Base-by-base conservation (phyloP, 2,888 invertebrate genomes). In the Pollenia griseotomentosa region DNA sequence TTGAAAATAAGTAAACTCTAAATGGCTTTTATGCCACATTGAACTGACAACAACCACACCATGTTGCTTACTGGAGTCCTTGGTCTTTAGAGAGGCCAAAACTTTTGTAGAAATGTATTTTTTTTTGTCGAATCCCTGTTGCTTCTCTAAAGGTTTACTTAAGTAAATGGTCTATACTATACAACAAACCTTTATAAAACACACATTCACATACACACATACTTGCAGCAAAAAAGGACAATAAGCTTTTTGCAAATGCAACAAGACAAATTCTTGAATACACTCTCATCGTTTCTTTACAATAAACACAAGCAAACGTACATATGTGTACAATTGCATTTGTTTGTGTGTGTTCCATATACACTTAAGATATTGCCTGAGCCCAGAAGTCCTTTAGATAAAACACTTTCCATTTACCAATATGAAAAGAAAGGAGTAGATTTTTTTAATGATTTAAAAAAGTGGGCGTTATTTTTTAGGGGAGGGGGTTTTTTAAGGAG, bases 141-240 rank as follows among this genome's bases (percentile, higher is more conserved):
- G 89, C 89, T 89, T 88, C 79, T 75, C 88, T 88, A 89, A 33
- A 89, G 89, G 90, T 90, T 91, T 91, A 91, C 89, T 92, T 92
- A 91, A 93, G 91, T 91, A 92, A 92, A 93, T 91, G 91, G 91
- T 89, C 85, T 61, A 81, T 61, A 53, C 66, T n/a, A 42, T 2
- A 53, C 59, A 14, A 57, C 57, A 40, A 74, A 75, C 75, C 42
- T 19, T 77, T 23, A 19, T 33, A 33, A 33, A 33, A 33, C 65
- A 65, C 40, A 16, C 78, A 74, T 61, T 42, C 63, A 74, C 46
- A 53, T 19, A 57, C 42, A 59, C 53, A 65, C 57, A 57, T 68
- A 74, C 70, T 55, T n/a, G 63, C 40, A 68, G 53, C 8, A 61
- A 74, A 82, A 78, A 75, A 83, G 78, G 74, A 85, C 87, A 85